These are phyloP conservation scores for Augochlora pura DNA, from an alignment of 1,140 invertebrate species.

Conservation along the genomic window DNA sequence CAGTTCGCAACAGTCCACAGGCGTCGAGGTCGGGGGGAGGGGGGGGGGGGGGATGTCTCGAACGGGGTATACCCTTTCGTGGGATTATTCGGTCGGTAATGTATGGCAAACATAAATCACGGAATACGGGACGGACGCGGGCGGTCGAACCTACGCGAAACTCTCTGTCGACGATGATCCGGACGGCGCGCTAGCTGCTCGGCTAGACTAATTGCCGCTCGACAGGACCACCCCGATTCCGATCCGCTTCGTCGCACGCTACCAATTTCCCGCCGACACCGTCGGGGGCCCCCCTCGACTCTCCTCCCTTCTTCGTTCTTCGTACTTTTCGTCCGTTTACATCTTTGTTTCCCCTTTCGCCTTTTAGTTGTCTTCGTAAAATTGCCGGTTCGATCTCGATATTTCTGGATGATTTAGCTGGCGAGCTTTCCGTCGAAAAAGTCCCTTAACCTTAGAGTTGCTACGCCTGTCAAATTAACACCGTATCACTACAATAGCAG, in stretches of 20 bases:
- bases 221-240: constrained; percentile 43
- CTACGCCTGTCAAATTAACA: too few species aligned
- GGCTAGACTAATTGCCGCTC: constrained; percentile 71
- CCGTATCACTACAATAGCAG: too few species aligned
- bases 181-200: constrained; percentile 53
- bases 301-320: neutral
- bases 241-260: neutral
- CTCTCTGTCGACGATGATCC: constrained; percentile 72
- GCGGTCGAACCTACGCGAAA: constrained; percentile 70
- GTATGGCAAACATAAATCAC: constrained; percentile 80
- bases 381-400: neutral
- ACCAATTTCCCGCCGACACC: neutral
- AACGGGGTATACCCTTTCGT: constrained; percentile 70
- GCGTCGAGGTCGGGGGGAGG: constrained; percentile 53
- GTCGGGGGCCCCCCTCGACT: neutral
- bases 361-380: neutral
- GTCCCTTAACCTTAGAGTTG: too few species aligned
- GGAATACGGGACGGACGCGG: constrained; percentile 66
- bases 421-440: too few species aligned
- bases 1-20: constrained; percentile 22
- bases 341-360: neutral
- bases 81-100: constrained; percentile 79
- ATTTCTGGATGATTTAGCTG: neutral
- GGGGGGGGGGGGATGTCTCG: constrained; percentile 55
- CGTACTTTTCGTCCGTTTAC: neutral